Conservation (phyloP, 2,888 invertebrate species). For the Miltochrista miniata region DNA sequence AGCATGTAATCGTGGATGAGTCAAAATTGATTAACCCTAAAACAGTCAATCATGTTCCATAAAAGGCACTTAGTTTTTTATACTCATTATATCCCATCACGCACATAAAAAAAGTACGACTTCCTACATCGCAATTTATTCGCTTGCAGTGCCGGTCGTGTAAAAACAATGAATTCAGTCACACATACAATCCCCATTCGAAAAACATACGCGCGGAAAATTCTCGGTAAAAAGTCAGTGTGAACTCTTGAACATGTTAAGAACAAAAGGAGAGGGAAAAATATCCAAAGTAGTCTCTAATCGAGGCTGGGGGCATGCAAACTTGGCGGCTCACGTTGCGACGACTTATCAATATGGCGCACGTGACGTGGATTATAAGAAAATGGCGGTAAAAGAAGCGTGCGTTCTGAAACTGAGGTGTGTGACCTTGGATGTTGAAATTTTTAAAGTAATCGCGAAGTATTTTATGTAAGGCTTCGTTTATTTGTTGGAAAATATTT, state of each 20-base stretch:
- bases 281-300: conserved; percentile 32
- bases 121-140: conserved; percentile 5
- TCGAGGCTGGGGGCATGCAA: conserved; percentile 58
- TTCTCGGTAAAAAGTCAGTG: conserved; percentile 17
- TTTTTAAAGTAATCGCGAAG: neutral
- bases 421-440: conserved; percentile 5
- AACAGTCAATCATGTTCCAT: too few species aligned
- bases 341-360: conserved; percentile 70
- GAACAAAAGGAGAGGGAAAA: conserved; percentile 18
- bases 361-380: conserved; percentile 58
- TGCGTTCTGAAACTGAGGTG: conserved; percentile 15
- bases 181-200: conserved; percentile 3
- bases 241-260: conserved; percentile 24
- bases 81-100: too few species aligned
- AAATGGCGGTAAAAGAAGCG: conserved; percentile 43
- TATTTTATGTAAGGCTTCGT: too few species aligned
- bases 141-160: conserved; percentile 6
- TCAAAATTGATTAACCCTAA: too few species aligned
- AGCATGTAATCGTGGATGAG: too few species aligned
- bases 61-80: too few species aligned
- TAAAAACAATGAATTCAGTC: conserved; percentile 6
- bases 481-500: too few species aligned
- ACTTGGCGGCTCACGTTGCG: conserved; percentile 58
- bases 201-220: conserved; percentile 11
- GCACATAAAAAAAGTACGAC: neutral